Conservation (phyloP, 2,797 vertebrate species). For the Nannoperca obscura region DNA sequence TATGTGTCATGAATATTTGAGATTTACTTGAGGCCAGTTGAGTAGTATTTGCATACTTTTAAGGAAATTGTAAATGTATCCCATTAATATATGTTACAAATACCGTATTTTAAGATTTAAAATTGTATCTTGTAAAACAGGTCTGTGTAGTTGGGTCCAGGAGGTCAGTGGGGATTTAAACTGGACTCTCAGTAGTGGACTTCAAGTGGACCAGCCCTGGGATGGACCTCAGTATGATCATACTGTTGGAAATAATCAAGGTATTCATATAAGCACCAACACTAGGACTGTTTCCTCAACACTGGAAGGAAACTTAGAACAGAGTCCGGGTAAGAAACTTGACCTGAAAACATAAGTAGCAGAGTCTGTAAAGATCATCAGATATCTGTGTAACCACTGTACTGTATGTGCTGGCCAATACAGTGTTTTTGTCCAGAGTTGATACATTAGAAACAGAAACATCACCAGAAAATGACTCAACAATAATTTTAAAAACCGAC, state of each 20-base stretch:
- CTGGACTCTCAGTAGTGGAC: slow-evolving; percentile 78
- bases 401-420: neutral
- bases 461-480: neutral
- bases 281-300: neutral
- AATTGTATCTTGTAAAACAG: slow-evolving; percentile 56
- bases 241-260: slow-evolving; percentile 77
- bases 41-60: neutral
- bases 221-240: slow-evolving; percentile 84
- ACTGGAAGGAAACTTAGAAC: neutral
- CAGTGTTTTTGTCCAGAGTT: neutral
- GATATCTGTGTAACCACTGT: neutral
- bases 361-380: neutral
- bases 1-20: neutral
- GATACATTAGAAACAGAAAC: neutral
- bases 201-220: slow-evolving; percentile 65
- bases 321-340: neutral
- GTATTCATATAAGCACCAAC: slow-evolving; percentile 60
- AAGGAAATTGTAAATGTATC: neutral
- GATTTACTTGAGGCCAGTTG: neutral
- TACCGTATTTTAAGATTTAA: neutral
- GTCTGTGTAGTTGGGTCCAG: slow-evolving; percentile 82
- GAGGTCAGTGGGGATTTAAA: slow-evolving; percentile 68
- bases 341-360: neutral
- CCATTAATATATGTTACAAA: neutral
- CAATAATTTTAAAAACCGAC: neutral